These are phyloP conservation scores for Charadrius vociferus DNA, from an alignment of 2,113 vertebrate species.

Conservation along the genomic window DNA sequence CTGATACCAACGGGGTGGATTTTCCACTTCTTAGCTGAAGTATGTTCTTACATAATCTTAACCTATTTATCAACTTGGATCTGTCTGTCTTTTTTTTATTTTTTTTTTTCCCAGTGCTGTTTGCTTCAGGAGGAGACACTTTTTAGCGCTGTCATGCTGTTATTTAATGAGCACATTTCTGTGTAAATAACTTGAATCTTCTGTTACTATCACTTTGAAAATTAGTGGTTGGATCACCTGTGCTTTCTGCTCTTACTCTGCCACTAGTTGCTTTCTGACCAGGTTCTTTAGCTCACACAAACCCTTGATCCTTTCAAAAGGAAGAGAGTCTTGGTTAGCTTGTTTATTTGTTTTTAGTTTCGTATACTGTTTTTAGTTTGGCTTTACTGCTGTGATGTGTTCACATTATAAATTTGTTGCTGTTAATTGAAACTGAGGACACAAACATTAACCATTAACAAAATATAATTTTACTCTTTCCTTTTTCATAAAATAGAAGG, in stretches of 20 bases:
- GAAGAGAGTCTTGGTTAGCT: not conserved
- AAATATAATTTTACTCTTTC: not conserved
- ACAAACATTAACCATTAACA: not conserved
- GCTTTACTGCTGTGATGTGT: not conserved
- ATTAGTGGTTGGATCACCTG: not conserved
- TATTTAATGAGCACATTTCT: not conserved
- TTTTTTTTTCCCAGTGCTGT: too few species aligned
- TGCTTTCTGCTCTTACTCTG: not conserved
- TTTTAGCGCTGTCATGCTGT: not conserved
- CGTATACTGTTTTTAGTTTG: too few species aligned
- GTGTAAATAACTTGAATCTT: not conserved
- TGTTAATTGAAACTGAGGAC: not conserved
- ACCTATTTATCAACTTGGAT: not conserved
- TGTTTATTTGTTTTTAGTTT: not conserved
- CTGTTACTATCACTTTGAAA: not conserved
- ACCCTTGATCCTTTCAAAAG: not conserved
- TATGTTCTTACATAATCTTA: not conserved
- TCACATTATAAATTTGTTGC: not conserved
- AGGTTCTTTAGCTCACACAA: not conserved
- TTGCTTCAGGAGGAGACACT: not conserved
- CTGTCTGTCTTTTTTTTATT: rapidly evolving
- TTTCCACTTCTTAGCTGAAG: not conserved
- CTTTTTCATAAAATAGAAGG: not conserved
- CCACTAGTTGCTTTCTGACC: not conserved
- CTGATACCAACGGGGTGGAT: not conserved